These are phyloP conservation scores for Sphaerodactylus townsendi DNA, from an alignment of 2,113 vertebrate genomes.

Conservation along the genomic window DNA sequence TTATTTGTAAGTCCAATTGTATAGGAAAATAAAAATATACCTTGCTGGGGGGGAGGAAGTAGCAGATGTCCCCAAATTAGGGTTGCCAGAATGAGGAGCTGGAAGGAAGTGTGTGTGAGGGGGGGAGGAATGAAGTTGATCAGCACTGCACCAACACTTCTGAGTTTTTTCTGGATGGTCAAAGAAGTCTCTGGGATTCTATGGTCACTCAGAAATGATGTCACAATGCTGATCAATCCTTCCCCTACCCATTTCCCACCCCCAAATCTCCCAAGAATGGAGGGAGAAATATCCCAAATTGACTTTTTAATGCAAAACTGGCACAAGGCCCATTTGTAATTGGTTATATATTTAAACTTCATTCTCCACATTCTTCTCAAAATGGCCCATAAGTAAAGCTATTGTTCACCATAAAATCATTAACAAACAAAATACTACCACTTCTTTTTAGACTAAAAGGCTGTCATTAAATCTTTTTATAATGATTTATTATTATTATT, in stretches of 20 bases:
- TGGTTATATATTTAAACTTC: not conserved
- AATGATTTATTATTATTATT: no score
- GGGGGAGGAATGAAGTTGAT: no score
- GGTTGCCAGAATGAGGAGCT: no score
- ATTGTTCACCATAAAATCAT: not conserved
- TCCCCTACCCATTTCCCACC: no score
- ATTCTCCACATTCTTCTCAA: not conserved
- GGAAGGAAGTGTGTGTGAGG: no score
- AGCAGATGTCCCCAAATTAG: not conserved
- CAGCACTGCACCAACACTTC: no score
- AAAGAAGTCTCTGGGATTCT: no score
- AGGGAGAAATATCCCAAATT: not conserved
- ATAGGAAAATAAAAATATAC: not conserved
- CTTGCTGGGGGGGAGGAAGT: not conserved
- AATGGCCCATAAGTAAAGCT: not conserved
- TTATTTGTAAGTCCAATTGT: not conserved
- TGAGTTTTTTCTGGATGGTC: no score
- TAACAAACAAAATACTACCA: not conserved
- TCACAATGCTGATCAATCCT: no score
- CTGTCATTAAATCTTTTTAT: not conserved
- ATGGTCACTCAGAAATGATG: no score
- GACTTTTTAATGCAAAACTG: not conserved
- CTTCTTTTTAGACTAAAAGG: not conserved
- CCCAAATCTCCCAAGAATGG: no score
- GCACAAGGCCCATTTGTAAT: not conserved